These are phyloP conservation scores for Aspiorhynchus laticeps DNA, from an alignment of 2,113 vertebrate genomes.

Conservation along the genomic window DNA sequence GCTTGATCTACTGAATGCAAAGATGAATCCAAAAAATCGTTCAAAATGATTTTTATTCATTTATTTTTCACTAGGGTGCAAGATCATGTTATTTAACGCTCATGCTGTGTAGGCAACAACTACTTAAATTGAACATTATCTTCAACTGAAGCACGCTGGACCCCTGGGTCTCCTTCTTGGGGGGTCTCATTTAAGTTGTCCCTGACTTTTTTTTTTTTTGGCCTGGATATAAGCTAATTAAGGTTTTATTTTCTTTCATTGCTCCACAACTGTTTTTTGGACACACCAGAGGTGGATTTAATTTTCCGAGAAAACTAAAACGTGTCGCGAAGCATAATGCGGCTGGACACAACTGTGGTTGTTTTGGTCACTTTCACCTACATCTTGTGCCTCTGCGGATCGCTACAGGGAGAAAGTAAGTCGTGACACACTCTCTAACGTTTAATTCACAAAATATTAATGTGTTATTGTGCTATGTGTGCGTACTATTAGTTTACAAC, in stretches of 20 bases:
- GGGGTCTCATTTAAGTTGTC: slow-evolving; percentile 55
- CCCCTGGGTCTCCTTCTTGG: slow-evolving; percentile 57
- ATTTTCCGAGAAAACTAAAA: slow-evolving; percentile 52
- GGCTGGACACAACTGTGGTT: slow-evolving; percentile 63
- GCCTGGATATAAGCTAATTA: background rate
- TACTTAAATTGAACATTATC: slow-evolving; percentile 55
- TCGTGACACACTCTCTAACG: slow-evolving; percentile 41
- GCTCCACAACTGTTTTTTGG: background rate
- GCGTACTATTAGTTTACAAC: background rate
- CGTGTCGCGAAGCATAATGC: slow-evolving; percentile 69
- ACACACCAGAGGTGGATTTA: slow-evolving; percentile 48
- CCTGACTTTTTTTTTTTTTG: background rate
- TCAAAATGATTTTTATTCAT: slow-evolving; percentile 73
- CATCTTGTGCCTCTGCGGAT: slow-evolving; percentile 73
- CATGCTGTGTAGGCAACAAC: slow-evolving; percentile 41
- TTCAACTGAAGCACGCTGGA: slow-evolving; percentile 57
- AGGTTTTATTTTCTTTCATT: background rate
- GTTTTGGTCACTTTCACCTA: slow-evolving; percentile 74
- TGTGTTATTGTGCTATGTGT: background rate
- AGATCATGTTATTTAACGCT: slow-evolving; percentile 73
- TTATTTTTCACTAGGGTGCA: slow-evolving; percentile 68
- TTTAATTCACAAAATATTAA: background rate
- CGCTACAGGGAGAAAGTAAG: slow-evolving; percentile 80
- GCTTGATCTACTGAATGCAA: background rate
- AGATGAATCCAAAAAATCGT: slow-evolving; percentile 59